A percentile compares a stretch with the other conserved stretches of the same genome.
phyloP scores from a whole-genome alignment of 2,797 vertebrate genomes.

The Tapirus indicus region DNA sequence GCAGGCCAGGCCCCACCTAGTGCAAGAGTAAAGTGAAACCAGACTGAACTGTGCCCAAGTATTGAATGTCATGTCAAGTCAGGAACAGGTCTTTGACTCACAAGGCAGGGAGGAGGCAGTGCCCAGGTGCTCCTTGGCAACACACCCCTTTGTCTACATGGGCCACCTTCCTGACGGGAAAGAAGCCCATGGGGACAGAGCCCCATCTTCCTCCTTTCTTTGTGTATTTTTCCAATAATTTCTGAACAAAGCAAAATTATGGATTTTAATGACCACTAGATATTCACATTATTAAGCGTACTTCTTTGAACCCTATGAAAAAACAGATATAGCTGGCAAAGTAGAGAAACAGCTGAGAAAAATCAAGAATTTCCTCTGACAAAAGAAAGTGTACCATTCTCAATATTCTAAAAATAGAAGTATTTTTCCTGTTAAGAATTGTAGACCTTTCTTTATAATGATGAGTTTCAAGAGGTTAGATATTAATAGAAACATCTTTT shows the following conservation, averaged over 20 bases:
- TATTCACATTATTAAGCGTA: not conserved
- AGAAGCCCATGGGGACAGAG: not conserved
- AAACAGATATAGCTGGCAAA: not conserved
- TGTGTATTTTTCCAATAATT: not conserved
- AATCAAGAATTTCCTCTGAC: constrained; percentile 29
- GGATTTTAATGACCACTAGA: constrained; percentile 26
- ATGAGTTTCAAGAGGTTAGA: constrained; percentile 38
- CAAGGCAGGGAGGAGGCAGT: not conserved
- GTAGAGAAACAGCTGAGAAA: constrained; percentile 6
- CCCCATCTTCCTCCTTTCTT: not conserved
- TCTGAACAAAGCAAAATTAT: constrained; percentile 29
- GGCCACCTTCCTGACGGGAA: not conserved
- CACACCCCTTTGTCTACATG: too few relatives aligned
- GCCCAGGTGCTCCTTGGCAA: too few relatives aligned
- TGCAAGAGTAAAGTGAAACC: not conserved
- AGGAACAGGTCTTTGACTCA: not conserved
- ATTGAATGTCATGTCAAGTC: not conserved
- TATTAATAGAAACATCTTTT: constrained; percentile 68
- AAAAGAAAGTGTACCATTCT: not conserved
- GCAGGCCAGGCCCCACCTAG: not conserved
- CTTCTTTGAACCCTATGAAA: constrained; percentile 4
- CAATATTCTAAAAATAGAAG: constrained; percentile 59
- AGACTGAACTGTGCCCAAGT: not conserved
- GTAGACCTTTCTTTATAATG: not conserved
- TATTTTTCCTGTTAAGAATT: not conserved